These are phyloP conservation scores for Cossypha dichroa DNA, from an alignment of 2,797 vertebrate species.

Conservation along the genomic window DNA sequence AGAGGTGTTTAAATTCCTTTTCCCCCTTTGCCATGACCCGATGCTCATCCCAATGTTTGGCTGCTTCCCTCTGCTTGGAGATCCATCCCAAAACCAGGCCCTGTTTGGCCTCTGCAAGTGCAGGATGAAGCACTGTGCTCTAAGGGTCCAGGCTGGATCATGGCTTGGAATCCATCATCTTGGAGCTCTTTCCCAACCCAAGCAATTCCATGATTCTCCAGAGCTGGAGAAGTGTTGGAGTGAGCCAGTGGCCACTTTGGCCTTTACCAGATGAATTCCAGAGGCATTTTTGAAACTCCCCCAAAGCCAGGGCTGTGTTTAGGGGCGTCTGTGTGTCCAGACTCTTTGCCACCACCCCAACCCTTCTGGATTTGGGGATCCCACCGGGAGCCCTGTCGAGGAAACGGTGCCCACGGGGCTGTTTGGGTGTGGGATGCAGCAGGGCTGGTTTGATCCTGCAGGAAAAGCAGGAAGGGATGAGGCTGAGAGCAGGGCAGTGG, in stretches of 20 bases:
- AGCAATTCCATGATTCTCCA: background rate
- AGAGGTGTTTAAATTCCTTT: background rate
- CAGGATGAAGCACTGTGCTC: rapidly evolving
- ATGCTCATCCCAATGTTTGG: rapidly evolving
- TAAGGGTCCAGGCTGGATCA: rapidly evolving
- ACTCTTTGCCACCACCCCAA: background rate
- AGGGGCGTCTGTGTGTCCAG: rapidly evolving
- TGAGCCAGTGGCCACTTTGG: rapidly evolving
- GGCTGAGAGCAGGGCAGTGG: background rate
- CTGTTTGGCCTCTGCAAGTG: background rate
- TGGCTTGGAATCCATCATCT: background rate
- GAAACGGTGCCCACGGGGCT: rapidly evolving
- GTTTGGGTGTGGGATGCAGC: rapidly evolving
- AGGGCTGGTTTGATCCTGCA: background rate
- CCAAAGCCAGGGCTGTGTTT: background rate
- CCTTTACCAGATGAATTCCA: background rate
- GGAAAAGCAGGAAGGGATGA: background rate
- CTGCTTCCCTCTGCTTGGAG: rapidly evolving
- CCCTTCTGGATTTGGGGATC: background rate
- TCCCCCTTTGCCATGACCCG: rapidly evolving
- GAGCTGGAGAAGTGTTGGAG: rapidly evolving
- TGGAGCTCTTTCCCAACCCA: background rate
- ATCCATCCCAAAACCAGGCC: rapidly evolving
- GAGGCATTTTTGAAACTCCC: rapidly evolving
- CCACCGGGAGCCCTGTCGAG: rapidly evolving